Base-by-base conservation (phyloP, 1,140 invertebrate genomes). In the Drosophila ercepeae region DNA sequence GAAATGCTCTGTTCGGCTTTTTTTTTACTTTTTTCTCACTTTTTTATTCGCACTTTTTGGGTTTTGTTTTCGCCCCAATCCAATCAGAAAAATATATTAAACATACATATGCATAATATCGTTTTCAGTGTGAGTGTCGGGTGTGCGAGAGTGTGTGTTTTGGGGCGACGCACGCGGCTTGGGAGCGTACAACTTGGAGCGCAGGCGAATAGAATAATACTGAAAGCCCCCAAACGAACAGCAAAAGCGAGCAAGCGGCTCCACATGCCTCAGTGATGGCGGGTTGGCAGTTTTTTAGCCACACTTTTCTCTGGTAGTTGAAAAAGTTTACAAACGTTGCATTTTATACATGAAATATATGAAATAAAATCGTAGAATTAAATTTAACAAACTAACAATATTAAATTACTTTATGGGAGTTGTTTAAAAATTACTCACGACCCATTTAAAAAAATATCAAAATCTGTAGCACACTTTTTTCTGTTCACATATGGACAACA, bases 121-220 rank as follows among this genome's bases (percentile, higher is more conserved):
- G 72, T 64, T 68, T 75, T 54, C 39, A 18, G 29, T 72, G 42
- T 45, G 53, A 67, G 45, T 72, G 59, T 63, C 36, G 60, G 67
- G 46, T 48, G 70, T 75, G 55, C 32, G 70, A 53, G 19, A 44
- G 36, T 19, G 57, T 57, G 60, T 57, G 13, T 48, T 48, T 42
- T 19, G 57, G 57, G 16, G 59, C 64, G 68, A 61, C 69, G 57
- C 57, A 73, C 57, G 57, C 69, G 57, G 69, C 59, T 63, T 58
- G 69, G 49, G 61, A 68, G 75, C 63, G 51, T 73, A 84, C 76
- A 84, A 86, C 81, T 88, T 88, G 63, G 55, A 52, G 75, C 72
- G 81, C 58, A 81, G 76, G 53, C 76, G 82, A 81, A 86, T 81
- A 86, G 82, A 86, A 86, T 86, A 86, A 86, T 88, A 86, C 81